phyloP scores from a whole-genome alignment of 1,140 invertebrate species.

The Aricia agestis region DNA sequence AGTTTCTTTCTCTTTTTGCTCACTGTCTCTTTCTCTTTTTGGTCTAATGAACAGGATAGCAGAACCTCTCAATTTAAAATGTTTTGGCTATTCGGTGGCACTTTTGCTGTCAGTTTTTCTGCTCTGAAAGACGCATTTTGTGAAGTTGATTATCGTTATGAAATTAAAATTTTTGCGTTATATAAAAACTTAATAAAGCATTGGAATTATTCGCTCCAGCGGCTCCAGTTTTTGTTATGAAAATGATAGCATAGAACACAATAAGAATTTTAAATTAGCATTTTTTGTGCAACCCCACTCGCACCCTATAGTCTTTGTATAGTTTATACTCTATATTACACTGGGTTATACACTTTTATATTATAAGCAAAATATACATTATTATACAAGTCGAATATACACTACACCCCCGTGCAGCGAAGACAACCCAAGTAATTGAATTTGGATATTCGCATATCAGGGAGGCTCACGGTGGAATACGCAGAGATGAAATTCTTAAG shows the following conservation, averaged over 20 bases:
- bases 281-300: slow-evolving; percentile 64
- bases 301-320: slow-evolving; percentile 65
- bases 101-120: background rate
- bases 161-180: slow-evolving; percentile 6
- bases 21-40: too few relatives aligned
- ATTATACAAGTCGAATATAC: slow-evolving; percentile 39
- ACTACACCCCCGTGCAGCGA: slow-evolving; percentile 70
- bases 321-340: too few relatives aligned
- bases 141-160: slow-evolving; percentile 1
- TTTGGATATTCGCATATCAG: slow-evolving; percentile 69
- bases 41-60: too few relatives aligned
- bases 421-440: slow-evolving; percentile 72
- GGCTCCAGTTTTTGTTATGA: slow-evolving; percentile 55
- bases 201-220: slow-evolving; percentile 12
- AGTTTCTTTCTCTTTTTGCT: too few relatives aligned
- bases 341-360: too few relatives aligned
- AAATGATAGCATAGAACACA: slow-evolving; percentile 64
- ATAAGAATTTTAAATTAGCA: slow-evolving; percentile 75
- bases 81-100: too few relatives aligned
- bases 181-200: slow-evolving; percentile 13
- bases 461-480: slow-evolving; percentile 54
- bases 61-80: too few relatives aligned
- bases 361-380: too few relatives aligned
- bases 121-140: background rate
- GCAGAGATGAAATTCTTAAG: slow-evolving; percentile 56